A percentile compares a stretch with the other conserved stretches of the same genome.
phyloP scores from a whole-genome alignment of 2,113 vertebrate genomes.

The Kryptolebias marmoratus region DNA sequence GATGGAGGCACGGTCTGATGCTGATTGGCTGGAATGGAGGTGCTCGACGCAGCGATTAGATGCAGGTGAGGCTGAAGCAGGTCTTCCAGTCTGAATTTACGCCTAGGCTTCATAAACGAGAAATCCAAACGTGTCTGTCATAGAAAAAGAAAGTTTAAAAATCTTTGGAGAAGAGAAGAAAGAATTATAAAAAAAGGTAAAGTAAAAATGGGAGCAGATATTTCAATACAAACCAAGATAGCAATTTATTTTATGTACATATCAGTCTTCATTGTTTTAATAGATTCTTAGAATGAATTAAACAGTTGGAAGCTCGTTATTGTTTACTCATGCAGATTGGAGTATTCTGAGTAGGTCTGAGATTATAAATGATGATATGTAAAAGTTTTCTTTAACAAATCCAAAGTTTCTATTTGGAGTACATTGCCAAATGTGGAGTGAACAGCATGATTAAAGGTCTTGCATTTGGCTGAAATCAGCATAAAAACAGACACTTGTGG shows the following conservation, averaged over 20 bases:
- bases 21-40: too few relatives aligned
- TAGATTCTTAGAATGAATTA: conserved; percentile 49
- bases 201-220: neutral
- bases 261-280: conserved; percentile 44
- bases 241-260: neutral
- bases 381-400: conserved; percentile 7
- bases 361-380: conserved; percentile 37
- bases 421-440: neutral
- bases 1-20: too few relatives aligned
- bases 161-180: conserved; percentile 5
- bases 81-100: too few relatives aligned
- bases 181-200: neutral
- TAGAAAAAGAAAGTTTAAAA: too few relatives aligned
- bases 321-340: conserved; percentile 41
- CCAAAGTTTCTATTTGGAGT: conserved; percentile 28
- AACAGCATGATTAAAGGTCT: conserved; percentile 27
- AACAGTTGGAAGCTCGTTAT: conserved; percentile 30
- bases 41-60: too few relatives aligned
- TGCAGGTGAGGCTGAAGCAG: too few relatives aligned
- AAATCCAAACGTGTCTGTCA: too few relatives aligned
- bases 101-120: too few relatives aligned
- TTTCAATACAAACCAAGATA: conserved; percentile 14
- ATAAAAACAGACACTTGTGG: neutral
- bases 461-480: conserved; percentile 6
- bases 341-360: conserved; percentile 36